Conservation (phyloP, 1,140 invertebrate genomes). For the Drosophila erecta region DNA sequence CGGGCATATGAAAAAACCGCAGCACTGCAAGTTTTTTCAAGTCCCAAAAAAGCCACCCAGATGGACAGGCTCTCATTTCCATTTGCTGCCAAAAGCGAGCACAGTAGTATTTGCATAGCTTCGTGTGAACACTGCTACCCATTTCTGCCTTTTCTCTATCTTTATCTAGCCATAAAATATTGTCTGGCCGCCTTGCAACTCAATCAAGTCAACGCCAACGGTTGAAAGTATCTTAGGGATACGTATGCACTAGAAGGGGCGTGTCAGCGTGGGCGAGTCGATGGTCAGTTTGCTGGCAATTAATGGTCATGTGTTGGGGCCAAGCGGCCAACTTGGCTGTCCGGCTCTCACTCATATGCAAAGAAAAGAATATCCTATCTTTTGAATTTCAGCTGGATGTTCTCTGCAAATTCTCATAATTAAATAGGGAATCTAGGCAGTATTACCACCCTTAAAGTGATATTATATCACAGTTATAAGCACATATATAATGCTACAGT, state of each 20-base stretch:
- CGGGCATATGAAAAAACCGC: conserved; percentile 44
- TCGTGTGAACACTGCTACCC: not conserved
- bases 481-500: too few relatives aligned
- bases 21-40: conserved; percentile 43
- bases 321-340: conserved; percentile 22
- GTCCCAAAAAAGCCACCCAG: conserved; percentile 11
- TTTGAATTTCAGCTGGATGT: too few relatives aligned
- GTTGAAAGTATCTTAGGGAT: conserved; percentile 18
- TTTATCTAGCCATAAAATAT: conserved; percentile 17
- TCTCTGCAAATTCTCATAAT: too few relatives aligned
- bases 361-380: not conserved
- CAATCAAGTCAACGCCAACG: conserved; percentile 23
- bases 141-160: not conserved
- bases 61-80: not conserved
- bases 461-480: too few relatives aligned
- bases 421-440: too few relatives aligned
- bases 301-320: conserved; percentile 34
- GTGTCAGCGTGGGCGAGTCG: not conserved
- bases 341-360: not conserved
- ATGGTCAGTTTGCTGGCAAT: conserved; percentile 33
- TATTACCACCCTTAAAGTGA: too few relatives aligned
- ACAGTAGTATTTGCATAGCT: not conserved
- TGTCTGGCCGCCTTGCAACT: conserved; percentile 17
- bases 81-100: not conserved
- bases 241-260: not conserved